Conservation (phyloP, 2,797 vertebrate species). For the Nasua narica region DNA sequence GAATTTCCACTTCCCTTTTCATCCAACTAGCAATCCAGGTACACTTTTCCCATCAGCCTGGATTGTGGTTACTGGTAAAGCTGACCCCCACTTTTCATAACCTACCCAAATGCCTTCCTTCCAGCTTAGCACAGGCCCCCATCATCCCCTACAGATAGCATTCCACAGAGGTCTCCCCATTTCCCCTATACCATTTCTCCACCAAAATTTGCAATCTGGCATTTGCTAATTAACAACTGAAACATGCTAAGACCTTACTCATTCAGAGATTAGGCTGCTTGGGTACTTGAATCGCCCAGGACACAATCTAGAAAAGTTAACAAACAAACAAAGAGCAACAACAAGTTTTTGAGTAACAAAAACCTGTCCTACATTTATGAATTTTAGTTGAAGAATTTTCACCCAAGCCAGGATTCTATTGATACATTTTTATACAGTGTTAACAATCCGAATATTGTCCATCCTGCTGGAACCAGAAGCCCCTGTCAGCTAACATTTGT, state of each 20-base stretch:
- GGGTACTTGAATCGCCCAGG: not conserved
- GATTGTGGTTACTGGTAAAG: not conserved
- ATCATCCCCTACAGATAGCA: not conserved
- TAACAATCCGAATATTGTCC: not conserved
- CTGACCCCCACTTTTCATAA: not conserved
- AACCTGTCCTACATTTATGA: not conserved
- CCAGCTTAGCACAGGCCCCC: not conserved
- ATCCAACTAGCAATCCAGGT: not conserved
- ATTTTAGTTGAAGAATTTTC: not conserved
- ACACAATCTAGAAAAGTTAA: not conserved
- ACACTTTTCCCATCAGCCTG: not conserved
- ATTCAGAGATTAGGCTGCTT: not conserved
- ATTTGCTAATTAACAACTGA: conserved; percentile 8
- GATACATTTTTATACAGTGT: not conserved
- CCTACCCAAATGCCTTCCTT: not conserved
- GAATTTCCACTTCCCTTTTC: not conserved
- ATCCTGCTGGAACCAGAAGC: not conserved
- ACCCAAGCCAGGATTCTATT: not conserved
- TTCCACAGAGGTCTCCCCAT: not conserved
- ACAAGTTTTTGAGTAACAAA: not conserved
- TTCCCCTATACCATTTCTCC: not conserved
- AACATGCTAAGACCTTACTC: not conserved
- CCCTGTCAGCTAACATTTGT: not conserved
- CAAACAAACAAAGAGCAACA: not conserved
- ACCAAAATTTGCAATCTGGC: not conserved